Evolutionary conservation across 2,113 vertebrate genomes (phyloP).

Genomic region (Alligator sinensis): DNA sequence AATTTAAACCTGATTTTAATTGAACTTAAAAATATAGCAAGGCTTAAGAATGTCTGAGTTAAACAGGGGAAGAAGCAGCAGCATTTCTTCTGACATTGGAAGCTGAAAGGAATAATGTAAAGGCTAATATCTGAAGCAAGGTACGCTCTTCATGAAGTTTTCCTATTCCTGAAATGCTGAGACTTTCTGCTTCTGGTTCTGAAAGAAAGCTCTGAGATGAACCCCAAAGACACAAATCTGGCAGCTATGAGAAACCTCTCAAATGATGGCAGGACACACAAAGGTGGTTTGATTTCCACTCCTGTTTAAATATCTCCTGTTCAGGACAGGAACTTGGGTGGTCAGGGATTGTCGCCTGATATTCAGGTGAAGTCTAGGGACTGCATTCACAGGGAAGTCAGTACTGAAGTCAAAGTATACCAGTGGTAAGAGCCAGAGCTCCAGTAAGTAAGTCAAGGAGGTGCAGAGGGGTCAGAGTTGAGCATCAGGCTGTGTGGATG

Average conservation of each 20-base stretch:
- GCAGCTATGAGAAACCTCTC: not conserved
- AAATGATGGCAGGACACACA: not conserved
- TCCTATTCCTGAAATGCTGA: not conserved
- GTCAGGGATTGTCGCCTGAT: too few relatives aligned
- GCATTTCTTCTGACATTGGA: not conserved
- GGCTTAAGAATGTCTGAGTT: not conserved
- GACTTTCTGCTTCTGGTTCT: not conserved
- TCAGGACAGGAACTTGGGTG: too few relatives aligned
- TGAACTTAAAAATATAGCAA: not conserved
- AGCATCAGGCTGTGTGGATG: too few relatives aligned
- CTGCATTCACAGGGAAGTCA: too few relatives aligned
- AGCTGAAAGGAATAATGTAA: not conserved
- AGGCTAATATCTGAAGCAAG: not conserved
- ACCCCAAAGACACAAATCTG: not conserved
- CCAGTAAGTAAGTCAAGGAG: too few relatives aligned
- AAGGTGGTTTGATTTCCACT: not conserved
- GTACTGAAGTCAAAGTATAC: too few relatives aligned
- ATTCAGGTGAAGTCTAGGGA: too few relatives aligned
- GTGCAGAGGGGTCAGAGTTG: too few relatives aligned
- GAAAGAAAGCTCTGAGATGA: not conserved
- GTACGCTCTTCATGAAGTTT: not conserved
- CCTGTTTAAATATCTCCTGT: not conserved
- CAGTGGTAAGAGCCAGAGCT: too few relatives aligned
- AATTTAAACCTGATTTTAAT: not conserved
- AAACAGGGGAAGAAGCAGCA: not conserved